Evolutionary conservation across 2,797 vertebrate species (phyloP).

Genomic region (Cossypha caffra): DNA sequence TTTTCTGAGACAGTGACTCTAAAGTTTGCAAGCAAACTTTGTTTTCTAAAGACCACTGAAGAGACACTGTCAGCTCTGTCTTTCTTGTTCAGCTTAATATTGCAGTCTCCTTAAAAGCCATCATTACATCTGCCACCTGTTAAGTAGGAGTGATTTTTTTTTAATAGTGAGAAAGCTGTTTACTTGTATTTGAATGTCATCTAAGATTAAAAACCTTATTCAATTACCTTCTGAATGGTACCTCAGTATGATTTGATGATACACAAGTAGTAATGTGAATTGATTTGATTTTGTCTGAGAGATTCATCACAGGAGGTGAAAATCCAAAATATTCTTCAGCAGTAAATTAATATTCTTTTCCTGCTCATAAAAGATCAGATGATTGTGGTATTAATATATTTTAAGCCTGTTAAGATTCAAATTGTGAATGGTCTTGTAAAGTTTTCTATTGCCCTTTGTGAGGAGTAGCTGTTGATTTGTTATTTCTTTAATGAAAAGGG

Average conservation of each 20-base stretch:
- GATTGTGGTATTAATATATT: background rate
- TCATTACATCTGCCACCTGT: background rate
- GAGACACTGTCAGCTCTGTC: background rate
- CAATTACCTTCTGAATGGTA: slow-evolving; percentile 2
- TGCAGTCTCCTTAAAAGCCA: slow-evolving; percentile 21
- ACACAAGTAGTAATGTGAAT: background rate
- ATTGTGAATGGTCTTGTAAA: background rate
- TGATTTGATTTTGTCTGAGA: slow-evolving; percentile 32
- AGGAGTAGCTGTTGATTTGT: slow-evolving; percentile 22
- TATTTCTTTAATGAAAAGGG: slow-evolving; percentile 8
- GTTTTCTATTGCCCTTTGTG: slow-evolving; percentile 9
- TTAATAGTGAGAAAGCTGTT: slow-evolving; percentile 10
- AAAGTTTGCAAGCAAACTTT: background rate
- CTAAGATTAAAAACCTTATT: slow-evolving; percentile 46
- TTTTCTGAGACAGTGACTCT: background rate
- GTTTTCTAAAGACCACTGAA: background rate
- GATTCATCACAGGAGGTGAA: background rate
- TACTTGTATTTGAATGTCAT: slow-evolving; percentile 32
- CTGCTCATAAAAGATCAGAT: background rate
- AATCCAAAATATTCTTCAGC: background rate
- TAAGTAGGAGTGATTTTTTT: background rate
- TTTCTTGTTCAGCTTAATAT: background rate
- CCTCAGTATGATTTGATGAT: background rate
- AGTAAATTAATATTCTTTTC: slow-evolving; percentile 14
- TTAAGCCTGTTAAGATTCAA: slow-evolving; percentile 5